Evolutionary conservation across 2,888 invertebrate species (phyloP).

Genomic region (Athalia circularis): DNA sequence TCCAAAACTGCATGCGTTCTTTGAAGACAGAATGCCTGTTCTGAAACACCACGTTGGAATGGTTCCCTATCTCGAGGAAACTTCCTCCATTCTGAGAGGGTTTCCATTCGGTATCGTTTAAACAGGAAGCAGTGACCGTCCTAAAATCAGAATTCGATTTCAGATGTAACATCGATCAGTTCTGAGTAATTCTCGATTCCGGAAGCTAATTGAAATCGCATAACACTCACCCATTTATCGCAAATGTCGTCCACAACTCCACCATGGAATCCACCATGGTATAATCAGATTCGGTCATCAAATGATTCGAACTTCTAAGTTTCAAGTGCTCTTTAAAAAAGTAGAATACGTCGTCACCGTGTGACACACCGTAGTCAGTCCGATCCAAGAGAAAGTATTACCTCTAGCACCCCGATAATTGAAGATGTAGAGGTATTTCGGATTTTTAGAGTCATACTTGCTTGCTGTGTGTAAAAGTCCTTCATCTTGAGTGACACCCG

Average conservation of each 20-base stretch:
- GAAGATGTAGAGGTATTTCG: slow-evolving; percentile 51
- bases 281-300: slow-evolving; percentile 54
- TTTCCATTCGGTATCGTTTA: background rate
- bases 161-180: background rate
- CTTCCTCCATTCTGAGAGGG: background rate
- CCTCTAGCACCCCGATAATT: slow-evolving; percentile 53
- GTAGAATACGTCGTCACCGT: slow-evolving; percentile 75
- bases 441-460: background rate
- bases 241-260: slow-evolving; percentile 65
- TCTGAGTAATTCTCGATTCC: background rate
- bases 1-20: background rate
- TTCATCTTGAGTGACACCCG: too few species aligned
- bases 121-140: background rate
- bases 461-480: too few species aligned
- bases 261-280: slow-evolving; percentile 68
- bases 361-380: slow-evolving; percentile 67
- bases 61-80: too few species aligned
- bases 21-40: background rate
- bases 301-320: background rate
- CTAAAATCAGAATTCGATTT: background rate
- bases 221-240: slow-evolving; percentile 51
- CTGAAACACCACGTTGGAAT: background rate
- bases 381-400: slow-evolving; percentile 2
- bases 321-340: slow-evolving; percentile 51
- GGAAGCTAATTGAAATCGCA: background rate